Base-by-base conservation (phyloP, 2,888 invertebrate genomes). In the Calliopum simillimum region DNA sequence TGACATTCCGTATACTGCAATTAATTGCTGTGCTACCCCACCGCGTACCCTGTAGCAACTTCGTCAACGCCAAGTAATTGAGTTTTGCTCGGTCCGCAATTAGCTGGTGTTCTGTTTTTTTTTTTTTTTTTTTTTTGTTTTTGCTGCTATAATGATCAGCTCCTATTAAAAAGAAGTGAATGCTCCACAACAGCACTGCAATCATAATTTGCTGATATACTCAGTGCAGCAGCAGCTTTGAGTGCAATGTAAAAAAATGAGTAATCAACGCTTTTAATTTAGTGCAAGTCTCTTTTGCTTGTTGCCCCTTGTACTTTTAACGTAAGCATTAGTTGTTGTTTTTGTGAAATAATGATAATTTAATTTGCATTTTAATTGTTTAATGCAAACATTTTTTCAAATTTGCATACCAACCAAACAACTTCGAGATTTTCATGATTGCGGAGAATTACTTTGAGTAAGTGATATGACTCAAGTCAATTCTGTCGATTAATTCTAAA, bases 121-220 rank as follows among this genome's bases (percentile, higher is more conserved):
- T 33, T 33, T 3, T 33, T 33, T 2, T 33, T 33, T 33, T 33
- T 6, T 33, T 1, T 33, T 33, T 33, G 12, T 8, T 47, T 23
- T 33, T 63, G 63, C 49, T 63, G 49, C 16, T 51, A 49, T 33
- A 63, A 63, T 47, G 51, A 51, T 63, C 51, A 63, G 63, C 51
- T 63, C 16, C 51, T 51, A 19, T 64, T 63, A 16, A 16, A 43
- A 51, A 33, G n/a, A n/a, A 33, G 8, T 33, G 5, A 33, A 33
- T 33, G 33, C 33, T 1, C 33, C 8, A 33, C 33, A 8, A 33
- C 33, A 33, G 4, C 2, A 33, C 33, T 33, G 33, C 33, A 33
- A 33, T 33, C 33, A 33, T 33, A 33, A 33, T 33, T 33, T 33
- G 4, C 33, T 8, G 33, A 33, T 33, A 33, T 8, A 33, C 33